Base-by-base conservation (phyloP, 2,113 vertebrate genomes). In the Furnarius figulus region DNA sequence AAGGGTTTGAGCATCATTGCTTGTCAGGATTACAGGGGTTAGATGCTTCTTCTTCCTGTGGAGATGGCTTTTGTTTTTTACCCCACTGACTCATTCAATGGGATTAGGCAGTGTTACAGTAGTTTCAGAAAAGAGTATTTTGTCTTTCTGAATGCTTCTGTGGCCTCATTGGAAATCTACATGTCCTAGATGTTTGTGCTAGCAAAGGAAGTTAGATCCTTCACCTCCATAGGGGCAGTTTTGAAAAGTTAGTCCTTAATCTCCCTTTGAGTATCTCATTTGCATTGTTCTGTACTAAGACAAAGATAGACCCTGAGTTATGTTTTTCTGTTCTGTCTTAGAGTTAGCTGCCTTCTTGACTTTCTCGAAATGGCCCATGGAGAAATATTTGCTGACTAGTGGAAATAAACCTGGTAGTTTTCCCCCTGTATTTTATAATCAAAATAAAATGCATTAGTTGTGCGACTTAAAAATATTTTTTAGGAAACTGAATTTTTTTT, bases 221-320 rank as follows among this genome's bases (percentile, higher is more conserved):
- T 75, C 59, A 63, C 33, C 18, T 67, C 47, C 62, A 5, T 12
- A 24, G 39, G 30, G 12, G 52, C 25, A 28, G 1, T 56, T 84
- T 71, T 77, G 78, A 58, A 39, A 76, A 62, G 20, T 27, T 70
- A 25, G 23, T 74, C 47, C 22, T 71, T 50, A 39, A 18, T 63
- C 6, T 77, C 17, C 37, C 23, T 50, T 25, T 0, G 0, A 62
- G 24, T 14, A 53, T 24, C 15, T 82, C 2, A 1, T 78, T 59
- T 55, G n/a, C 11, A 7, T 21, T 70, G 24, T 79, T 68, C n/a
- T 47, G 4, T 70, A 14, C 53, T 33, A 28, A 50, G 27, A 17
- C 12, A 40, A 50, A 58, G 62, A 67, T 68, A 55, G 55, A 35
- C 7, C 5, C 1, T 2, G 19, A 25, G 44, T 68, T 56, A 49